phyloP scores from a whole-genome alignment of 2,113 vertebrate genomes.

The Cathartes aura region DNA sequence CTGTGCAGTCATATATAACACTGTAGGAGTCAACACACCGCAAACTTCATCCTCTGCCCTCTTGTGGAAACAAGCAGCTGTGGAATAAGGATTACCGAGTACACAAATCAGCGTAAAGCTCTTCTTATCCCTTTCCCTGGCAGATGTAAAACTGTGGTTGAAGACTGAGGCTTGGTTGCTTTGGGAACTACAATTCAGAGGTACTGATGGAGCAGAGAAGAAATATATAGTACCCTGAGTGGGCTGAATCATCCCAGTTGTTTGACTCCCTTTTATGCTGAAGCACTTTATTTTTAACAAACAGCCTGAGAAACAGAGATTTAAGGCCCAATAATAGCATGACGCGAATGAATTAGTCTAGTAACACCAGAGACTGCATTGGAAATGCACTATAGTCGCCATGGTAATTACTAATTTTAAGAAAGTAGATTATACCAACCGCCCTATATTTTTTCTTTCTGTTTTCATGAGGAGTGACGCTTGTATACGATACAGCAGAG shows the following conservation, averaged over 20 bases:
- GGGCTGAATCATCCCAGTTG: constrained; percentile 24
- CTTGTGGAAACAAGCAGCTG: constrained; percentile 1
- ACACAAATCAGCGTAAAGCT: neutral
- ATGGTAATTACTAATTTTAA: constrained; percentile 10
- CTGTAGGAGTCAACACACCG: neutral
- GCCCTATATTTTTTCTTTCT: neutral
- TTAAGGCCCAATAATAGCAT: constrained; percentile 20
- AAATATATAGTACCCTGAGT: neutral
- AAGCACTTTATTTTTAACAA: constrained; percentile 43
- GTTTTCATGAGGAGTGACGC: neutral
- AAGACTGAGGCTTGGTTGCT: neutral
- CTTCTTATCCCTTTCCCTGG: neutral
- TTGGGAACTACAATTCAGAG: constrained; percentile 2
- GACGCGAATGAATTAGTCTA: neutral
- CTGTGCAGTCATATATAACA: neutral
- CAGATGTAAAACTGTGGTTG: neutral
- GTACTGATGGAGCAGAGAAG: neutral
- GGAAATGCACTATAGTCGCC: neutral
- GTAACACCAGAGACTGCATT: neutral
- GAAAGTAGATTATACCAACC: constrained; percentile 7
- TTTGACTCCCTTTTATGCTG: constrained; percentile 24
- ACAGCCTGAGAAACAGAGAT: constrained; percentile 13
- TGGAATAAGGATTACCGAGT: neutral
- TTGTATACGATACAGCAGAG: neutral
- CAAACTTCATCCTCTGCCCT: neutral